Percentiles rank a stretch among this genome's conserved stretches.
Evolutionary conservation across 2,888 invertebrate species (phyloP).

Genomic region (Ectemnius lituratus): DNA sequence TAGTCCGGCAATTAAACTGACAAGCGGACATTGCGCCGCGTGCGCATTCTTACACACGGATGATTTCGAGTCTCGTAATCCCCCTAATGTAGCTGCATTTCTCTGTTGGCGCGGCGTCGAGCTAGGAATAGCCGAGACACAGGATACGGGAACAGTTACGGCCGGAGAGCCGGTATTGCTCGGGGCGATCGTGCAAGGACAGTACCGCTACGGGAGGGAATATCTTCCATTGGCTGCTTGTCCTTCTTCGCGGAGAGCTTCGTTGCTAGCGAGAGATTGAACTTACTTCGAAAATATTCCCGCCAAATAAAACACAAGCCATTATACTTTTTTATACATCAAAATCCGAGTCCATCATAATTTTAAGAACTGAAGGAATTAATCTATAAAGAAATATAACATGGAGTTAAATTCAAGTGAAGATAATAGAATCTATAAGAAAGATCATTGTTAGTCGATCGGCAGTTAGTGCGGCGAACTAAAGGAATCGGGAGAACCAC

Average conservation of each 20-base stretch:
- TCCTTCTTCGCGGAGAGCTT: slow-evolving; percentile 44
- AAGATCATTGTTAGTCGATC: neutral
- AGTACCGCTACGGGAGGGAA: slow-evolving; percentile 68
- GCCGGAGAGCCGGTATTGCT: slow-evolving; percentile 59
- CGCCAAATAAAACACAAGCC: neutral
- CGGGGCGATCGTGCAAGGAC: slow-evolving; percentile 70
- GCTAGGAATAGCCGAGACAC: slow-evolving; percentile 63
- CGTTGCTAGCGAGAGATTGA: slow-evolving; percentile 42
- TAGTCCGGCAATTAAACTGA: slow-evolving; percentile 5
- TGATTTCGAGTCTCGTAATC: slow-evolving; percentile 40
- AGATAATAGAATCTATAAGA: neutral
- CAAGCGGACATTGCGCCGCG: slow-evolving; percentile 2
- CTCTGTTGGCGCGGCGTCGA: slow-evolving; percentile 26
- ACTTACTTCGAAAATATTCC: slow-evolving; percentile 35
- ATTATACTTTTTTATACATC: no score
- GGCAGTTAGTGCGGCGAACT: slow-evolving; percentile 7
- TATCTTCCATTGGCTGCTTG: slow-evolving; percentile 51
- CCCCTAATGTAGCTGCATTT: slow-evolving; percentile 41
- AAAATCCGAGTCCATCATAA: no score
- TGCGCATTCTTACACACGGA: slow-evolving; percentile 18
- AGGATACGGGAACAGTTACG: slow-evolving; percentile 68
- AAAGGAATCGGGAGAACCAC: neutral
- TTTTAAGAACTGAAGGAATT: no score
- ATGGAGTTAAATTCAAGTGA: neutral
- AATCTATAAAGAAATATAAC: neutral